phyloP scores from a whole-genome alignment of 2,888 invertebrate species.

The Lochmaea capreae region DNA sequence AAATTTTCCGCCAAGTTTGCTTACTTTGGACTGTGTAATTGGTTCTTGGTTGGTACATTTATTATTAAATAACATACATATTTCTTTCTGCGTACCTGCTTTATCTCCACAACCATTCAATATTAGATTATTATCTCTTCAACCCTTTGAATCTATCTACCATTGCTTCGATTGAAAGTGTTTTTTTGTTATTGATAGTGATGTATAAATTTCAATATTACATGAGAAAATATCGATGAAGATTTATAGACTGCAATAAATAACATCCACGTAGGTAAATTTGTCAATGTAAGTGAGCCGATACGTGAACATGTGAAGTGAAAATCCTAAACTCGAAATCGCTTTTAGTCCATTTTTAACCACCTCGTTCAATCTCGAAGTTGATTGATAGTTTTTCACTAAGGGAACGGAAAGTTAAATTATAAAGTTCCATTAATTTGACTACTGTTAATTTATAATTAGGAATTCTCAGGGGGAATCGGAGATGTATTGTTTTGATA shows the following conservation, averaged over 20 bases:
- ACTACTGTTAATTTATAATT: conserved; percentile 11
- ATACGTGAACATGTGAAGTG: background rate
- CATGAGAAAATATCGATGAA: background rate
- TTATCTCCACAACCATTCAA: too few relatives aligned
- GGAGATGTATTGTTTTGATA: conserved; percentile 1
- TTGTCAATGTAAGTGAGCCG: background rate
- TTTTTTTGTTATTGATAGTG: too few relatives aligned
- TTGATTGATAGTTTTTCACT: conserved; percentile 11
- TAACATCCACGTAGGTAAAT: conserved; percentile 2
- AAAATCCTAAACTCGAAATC: background rate
- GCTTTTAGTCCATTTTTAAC: conserved; percentile 2
- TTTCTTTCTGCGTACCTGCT: too few relatives aligned
- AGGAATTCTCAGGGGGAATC: background rate
- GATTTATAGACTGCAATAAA: background rate
- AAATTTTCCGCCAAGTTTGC: too few relatives aligned
- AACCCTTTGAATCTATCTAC: too few relatives aligned
- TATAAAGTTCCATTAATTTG: conserved; percentile 8
- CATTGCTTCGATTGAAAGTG: too few relatives aligned
- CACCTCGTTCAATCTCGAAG: conserved; percentile 2
- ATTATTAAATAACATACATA: too few relatives aligned
- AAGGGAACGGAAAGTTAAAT: background rate
- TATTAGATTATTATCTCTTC: too few relatives aligned
- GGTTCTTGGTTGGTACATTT: too few relatives aligned
- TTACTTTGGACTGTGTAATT: too few relatives aligned
- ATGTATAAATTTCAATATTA: too few relatives aligned